Conservation (phyloP, 2,797 vertebrate genomes). For the Pogoniulus pusillus region DNA sequence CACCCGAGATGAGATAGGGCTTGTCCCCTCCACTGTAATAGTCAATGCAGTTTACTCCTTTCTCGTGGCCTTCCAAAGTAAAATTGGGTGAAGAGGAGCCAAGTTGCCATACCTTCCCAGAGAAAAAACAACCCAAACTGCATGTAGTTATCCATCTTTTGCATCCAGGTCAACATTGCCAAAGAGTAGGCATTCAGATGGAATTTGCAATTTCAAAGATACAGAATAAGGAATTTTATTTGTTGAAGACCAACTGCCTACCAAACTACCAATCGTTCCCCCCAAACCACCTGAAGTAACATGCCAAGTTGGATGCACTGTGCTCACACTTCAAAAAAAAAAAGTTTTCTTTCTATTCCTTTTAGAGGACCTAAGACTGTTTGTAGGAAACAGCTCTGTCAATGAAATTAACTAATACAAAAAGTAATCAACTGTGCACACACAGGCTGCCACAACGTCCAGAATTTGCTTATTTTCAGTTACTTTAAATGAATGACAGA, state of each 20-base stretch:
- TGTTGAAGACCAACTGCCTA: background rate
- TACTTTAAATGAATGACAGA: background rate
- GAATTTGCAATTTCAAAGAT: background rate
- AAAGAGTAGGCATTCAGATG: background rate
- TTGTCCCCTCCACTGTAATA: slow-evolving; percentile 99
- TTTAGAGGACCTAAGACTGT: background rate
- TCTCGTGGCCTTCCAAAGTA: slow-evolving; percentile 96
- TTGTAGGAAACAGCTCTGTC: background rate
- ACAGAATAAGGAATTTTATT: background rate
- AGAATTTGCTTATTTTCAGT: background rate
- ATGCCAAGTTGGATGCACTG: background rate
- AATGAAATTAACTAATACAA: background rate
- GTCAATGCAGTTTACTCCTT: slow-evolving; percentile 97
- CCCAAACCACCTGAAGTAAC: background rate
- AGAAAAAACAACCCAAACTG: background rate
- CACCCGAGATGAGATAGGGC: slow-evolving; percentile 96
- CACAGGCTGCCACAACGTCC: rapidly evolving
- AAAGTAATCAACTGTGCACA: background rate
- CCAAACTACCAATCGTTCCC: background rate
- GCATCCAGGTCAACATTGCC: background rate
- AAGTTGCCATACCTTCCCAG: slow-evolving; percentile 93
- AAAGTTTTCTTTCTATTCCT: background rate
- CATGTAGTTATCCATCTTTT: background rate
- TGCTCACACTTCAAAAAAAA: background rate
- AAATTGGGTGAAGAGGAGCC: slow-evolving; percentile 98